Base-by-base conservation (phyloP, 2,888 invertebrate species). In the Ophioninae sp. region DNA sequence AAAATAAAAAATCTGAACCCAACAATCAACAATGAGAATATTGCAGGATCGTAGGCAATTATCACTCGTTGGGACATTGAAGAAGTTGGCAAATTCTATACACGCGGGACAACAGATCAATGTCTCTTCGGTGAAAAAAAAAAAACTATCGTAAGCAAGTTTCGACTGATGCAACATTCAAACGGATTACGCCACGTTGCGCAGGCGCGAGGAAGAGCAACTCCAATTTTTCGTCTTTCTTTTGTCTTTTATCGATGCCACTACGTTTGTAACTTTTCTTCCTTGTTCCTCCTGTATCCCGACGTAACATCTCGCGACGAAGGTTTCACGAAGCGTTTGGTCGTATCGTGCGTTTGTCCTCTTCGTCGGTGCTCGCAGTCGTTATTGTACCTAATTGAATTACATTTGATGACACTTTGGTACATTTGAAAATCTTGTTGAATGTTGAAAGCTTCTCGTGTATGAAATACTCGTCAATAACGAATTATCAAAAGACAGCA, bases 331-430 rank as follows among this genome's bases (percentile, higher is more conserved):
- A 79, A 81, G 85, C 86, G 83, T 59, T 81, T 7, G 75, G 84
- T 64, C 50, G 79, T 87, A 88, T 89, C 88, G 86, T 87, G 81
- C 87, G 85, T 85, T 89, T 88, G 87, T 77, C 84, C 62, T 57
- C 69, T 64, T n/a, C 23, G 56, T 30, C n/a, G 20, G 62, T 37
- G 13, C 41, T 65, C 67, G 68, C 13, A 59, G 41, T 57, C 77
- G 86, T 87, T 87, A 86, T 87, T 87, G 61, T 41, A 88, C 87
- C 84, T 88, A 89, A 90, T 90, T 90, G 88, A 87, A 90, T 90
- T 89, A 89, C 86, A 86, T 89, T 89, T 86, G 86, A 87, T 88
- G 87, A 88, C 87, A 88, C 88, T 86, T 89, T 87, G 88, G 83
- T 84, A 80, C 83, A 77, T 83, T 85, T 84, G 77, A 70, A 81